Conservation (phyloP, 30 jellyfish, hydroid and myxozoan species). For the Catostylus mosaicus region DNA sequence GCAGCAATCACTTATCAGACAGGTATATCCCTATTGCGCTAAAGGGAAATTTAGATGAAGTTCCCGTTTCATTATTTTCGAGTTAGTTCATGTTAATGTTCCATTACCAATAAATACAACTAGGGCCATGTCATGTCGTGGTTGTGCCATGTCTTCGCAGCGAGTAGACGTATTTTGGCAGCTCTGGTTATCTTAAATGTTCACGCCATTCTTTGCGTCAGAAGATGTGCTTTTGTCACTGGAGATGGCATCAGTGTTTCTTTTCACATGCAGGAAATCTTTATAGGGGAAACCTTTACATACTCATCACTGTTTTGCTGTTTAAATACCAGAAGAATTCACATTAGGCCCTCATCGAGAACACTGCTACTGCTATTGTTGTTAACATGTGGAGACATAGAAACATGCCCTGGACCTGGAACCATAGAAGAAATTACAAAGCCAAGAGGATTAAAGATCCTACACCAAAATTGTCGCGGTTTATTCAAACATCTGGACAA, state of each 20-base stretch:
- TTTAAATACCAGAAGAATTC: not conserved
- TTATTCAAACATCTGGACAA: not conserved
- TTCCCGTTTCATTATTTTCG: too few relatives aligned
- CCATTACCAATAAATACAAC: too few relatives aligned
- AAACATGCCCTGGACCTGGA: not conserved
- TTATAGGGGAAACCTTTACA: not conserved
- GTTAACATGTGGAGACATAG: not conserved
- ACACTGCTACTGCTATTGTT: not conserved
- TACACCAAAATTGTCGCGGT: not conserved
- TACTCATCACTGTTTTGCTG: not conserved
- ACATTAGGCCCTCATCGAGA: not conserved
- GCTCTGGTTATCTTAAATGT: not conserved
- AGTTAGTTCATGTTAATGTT: too few relatives aligned
- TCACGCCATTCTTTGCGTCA: not conserved
- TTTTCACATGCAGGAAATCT: not conserved
- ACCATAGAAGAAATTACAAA: not conserved
- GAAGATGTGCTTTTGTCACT: not conserved
- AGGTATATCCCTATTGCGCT: too few relatives aligned
- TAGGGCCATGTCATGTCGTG: too few relatives aligned
- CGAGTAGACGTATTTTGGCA: not conserved
- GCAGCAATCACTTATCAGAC: too few relatives aligned
- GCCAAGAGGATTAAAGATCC: not conserved
- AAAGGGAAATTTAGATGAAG: too few relatives aligned
- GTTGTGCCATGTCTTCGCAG: not conserved
- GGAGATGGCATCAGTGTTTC: not conserved